phyloP scores from a whole-genome alignment of 2,888 invertebrate species.

The Nymphalis polychloros region DNA sequence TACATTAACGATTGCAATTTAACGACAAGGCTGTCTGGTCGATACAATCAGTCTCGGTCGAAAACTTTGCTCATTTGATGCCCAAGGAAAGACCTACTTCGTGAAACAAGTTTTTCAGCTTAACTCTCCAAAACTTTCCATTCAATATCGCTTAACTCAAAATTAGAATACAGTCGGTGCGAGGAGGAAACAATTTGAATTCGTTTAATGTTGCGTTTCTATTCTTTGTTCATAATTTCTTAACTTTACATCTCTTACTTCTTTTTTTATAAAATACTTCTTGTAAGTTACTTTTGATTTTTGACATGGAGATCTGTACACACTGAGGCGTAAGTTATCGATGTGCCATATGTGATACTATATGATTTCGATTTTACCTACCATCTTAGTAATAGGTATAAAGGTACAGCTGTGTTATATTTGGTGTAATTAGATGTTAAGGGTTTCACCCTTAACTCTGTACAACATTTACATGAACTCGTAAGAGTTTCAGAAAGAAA shows the following conservation, averaged over 20 bases:
- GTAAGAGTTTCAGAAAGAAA: no score
- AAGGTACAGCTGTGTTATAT: no score
- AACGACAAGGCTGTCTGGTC: conserved; percentile 25
- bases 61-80: conserved; percentile 55
- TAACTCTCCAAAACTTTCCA: conserved; percentile 44
- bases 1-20: not conserved
- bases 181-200: conserved; percentile 28
- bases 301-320: no score
- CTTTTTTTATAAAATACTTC: no score
- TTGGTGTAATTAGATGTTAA: no score
- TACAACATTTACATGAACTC: no score
- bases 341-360: no score
- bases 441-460: no score
- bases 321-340: no score
- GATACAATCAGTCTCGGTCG: conserved; percentile 41
- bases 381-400: no score
- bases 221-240: conserved; percentile 25
- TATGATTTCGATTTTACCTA: no score
- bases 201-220: conserved; percentile 21
- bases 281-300: no score
- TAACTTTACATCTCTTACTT: not conserved
- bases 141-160: conserved; percentile 47
- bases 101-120: conserved; percentile 53
- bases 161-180: conserved; percentile 42
- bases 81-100: conserved; percentile 48